Percentiles rank a stretch among this genome's conserved stretches.
phyloP scores from a whole-genome alignment of 2,888 invertebrate species.

The Cryptophagus acutangulus region DNA sequence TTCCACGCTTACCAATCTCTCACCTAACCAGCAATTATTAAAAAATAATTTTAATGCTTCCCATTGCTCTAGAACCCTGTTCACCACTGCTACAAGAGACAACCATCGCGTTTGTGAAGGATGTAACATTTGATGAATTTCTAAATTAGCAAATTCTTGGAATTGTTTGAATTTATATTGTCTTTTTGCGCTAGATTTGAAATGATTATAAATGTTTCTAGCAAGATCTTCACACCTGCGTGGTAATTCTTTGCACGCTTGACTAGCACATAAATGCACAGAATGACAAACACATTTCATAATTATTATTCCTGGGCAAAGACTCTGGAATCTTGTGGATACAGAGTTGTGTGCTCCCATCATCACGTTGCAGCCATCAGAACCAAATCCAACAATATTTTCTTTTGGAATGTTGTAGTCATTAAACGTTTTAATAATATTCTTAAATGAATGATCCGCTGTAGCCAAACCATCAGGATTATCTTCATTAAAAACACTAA shows the following conservation, averaged over 20 bases:
- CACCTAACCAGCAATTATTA: not conserved
- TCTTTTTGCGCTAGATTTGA: slow-evolving; percentile 24
- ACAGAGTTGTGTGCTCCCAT: slow-evolving; percentile 36
- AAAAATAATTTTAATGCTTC: slow-evolving; percentile 6
- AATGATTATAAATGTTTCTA: slow-evolving; percentile 31
- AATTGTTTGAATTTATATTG: slow-evolving; percentile 20
- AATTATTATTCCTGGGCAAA: slow-evolving; percentile 32
- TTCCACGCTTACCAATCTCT: not conserved
- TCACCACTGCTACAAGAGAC: slow-evolving; percentile 32
- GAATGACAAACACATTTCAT: slow-evolving; percentile 39
- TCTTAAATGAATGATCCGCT: slow-evolving; percentile 12
- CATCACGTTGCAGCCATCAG: slow-evolving; percentile 39
- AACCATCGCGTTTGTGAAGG: slow-evolving; percentile 24
- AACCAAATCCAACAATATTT: slow-evolving; percentile 40
- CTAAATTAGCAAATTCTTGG: slow-evolving; percentile 18
- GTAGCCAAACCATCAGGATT: slow-evolving; percentile 7
- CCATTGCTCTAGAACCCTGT: slow-evolving; percentile 31
- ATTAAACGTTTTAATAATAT: slow-evolving; percentile 17
- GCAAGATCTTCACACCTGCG: slow-evolving; percentile 34
- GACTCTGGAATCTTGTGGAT: slow-evolving; percentile 29
- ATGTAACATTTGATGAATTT: slow-evolving; percentile 17
- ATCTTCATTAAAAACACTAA: slow-evolving; percentile 6
- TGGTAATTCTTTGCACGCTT: slow-evolving; percentile 36
- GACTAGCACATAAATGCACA: slow-evolving; percentile 35
- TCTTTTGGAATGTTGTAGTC: slow-evolving; percentile 26